Conservation (phyloP, 92 coral and sea anemone species). For the Porites rus region DNA sequence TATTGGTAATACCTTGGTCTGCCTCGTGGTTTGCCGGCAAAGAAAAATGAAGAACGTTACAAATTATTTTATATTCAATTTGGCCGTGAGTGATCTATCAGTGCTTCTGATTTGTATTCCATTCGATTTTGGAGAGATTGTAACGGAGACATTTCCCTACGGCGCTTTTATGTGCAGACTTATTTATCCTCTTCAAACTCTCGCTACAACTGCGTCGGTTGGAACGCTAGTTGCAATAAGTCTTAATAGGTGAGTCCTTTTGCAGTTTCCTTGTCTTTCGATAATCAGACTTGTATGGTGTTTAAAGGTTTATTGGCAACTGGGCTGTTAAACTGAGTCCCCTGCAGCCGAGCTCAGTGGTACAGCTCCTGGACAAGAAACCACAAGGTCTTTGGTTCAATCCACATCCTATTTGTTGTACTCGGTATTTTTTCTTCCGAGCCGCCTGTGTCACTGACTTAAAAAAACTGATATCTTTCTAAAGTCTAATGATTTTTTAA, state of each 20-base stretch:
- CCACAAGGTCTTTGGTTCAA: no score
- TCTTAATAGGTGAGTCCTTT: constrained; percentile 81
- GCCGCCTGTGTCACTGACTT: no score
- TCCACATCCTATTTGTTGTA: no score
- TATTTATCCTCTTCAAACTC: constrained; percentile 90
- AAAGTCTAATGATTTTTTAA: no score
- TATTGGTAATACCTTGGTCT: constrained; percentile 89
- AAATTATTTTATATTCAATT: constrained; percentile 94
- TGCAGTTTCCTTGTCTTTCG: background rate
- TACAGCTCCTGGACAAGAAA: no score
- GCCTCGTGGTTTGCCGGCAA: constrained; percentile 93
- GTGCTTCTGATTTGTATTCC: constrained; percentile 94
- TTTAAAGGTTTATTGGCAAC: no score
- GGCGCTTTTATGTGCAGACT: constrained; percentile 93
- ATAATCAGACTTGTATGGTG: no score
- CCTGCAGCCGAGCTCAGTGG: no score
- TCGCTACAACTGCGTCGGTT: constrained; percentile 97
- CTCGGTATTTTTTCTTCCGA: no score
- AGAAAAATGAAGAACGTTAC: constrained; percentile 97
- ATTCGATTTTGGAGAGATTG: constrained; percentile 80
- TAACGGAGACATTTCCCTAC: constrained; percentile 86
- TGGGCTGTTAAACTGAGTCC: background rate
- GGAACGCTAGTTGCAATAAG: constrained; percentile 97
- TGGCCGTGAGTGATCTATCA: constrained; percentile 92
- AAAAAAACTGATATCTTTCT: no score